Base-by-base conservation (phyloP, 1,140 invertebrate genomes). In the Trinorchestia longiramus region DNA sequence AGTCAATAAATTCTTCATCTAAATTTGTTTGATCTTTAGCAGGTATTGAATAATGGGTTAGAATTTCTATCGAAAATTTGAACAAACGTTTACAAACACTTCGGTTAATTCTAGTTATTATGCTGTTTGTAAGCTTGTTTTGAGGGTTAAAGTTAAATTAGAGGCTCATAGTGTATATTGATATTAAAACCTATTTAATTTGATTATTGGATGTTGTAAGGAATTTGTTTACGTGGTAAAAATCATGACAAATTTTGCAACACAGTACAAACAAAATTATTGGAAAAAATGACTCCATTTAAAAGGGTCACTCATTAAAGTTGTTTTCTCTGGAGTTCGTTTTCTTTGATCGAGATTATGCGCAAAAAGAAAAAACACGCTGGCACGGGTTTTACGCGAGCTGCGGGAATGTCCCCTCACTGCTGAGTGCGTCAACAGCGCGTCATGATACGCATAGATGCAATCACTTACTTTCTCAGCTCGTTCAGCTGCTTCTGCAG, bases 371-470 rank as follows among this genome's bases (percentile, higher is more conserved):
- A 91, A 11, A 41, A 42, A 91, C 88, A 43, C 41, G 88, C 88
- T 42, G 41, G 92, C 92, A n/a, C 43, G 44, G 92, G 41, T 44
- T 28, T n/a, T 19, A 43, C 92, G 36, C 43, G 92, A 40, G 92
- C 44, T 45, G 43, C 92, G 43, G 92, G 92, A 94, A 47, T 94
- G 92, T 94, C 92, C 92, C 92, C 92, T 94, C 43, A 94, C 92
- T 45, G 92, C 92, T 94, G 92, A 45, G 19, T 44, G 8, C 44
- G 36, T 40, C 92, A 94, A 94, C 92, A 94, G 92, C 92, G 40
- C 92, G 6, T 47, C 92, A 94, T 94, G 43, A 43, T 23, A 6
- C 44, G 41, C 41, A 28, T 23, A 28, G 62, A 77, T 11, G 62
- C 28, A 28, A 53, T 6, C 47, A 53, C 47, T 53, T 53, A 19